Evolutionary conservation across 2,113 vertebrate genomes (phyloP).

Genomic region (Salvelinus fontinalis): DNA sequence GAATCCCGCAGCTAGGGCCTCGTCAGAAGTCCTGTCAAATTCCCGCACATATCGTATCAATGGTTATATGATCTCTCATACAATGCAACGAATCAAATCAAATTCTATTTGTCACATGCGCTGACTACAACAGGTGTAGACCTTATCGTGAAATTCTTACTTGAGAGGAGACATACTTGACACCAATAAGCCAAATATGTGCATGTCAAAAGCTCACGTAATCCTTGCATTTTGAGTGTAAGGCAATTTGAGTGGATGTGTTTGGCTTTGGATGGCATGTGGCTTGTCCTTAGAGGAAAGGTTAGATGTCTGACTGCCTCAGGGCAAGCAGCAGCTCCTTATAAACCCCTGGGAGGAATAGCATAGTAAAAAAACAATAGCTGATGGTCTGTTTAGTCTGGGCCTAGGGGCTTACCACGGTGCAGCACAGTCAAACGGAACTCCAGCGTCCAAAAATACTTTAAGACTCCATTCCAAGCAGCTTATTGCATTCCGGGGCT

Average conservation of each 20-base stretch:
- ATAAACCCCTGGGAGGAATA: slow-evolving; percentile 54
- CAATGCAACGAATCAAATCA: not conserved
- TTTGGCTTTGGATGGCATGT: not conserved
- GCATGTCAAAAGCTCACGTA: not conserved
- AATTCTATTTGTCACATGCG: too few relatives aligned
- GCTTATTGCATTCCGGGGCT: slow-evolving; percentile 63
- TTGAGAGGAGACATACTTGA: not conserved
- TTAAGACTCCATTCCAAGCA: slow-evolving; percentile 62
- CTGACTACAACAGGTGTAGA: too few relatives aligned
- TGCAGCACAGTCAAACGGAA: slow-evolving; percentile 67
- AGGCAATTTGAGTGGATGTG: not conserved
- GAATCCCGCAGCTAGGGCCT: not conserved
- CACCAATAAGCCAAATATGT: not conserved
- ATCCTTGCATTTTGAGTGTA: not conserved
- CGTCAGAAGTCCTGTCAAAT: too few relatives aligned
- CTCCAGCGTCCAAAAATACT: slow-evolving; percentile 49
- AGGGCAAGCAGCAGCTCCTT: slow-evolving; percentile 1
- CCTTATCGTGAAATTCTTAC: too few relatives aligned
- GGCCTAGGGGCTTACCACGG: slow-evolving; percentile 61
- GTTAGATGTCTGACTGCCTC: not conserved
- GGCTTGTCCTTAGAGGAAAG: not conserved
- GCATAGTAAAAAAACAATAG: slow-evolving; percentile 72
- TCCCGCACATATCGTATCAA: too few relatives aligned
- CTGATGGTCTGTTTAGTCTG: slow-evolving; percentile 74
- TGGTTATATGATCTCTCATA: not conserved